These are phyloP conservation scores for Amphipoea lucens DNA, from an alignment of 2,888 invertebrate genomes.

Conservation along the genomic window DNA sequence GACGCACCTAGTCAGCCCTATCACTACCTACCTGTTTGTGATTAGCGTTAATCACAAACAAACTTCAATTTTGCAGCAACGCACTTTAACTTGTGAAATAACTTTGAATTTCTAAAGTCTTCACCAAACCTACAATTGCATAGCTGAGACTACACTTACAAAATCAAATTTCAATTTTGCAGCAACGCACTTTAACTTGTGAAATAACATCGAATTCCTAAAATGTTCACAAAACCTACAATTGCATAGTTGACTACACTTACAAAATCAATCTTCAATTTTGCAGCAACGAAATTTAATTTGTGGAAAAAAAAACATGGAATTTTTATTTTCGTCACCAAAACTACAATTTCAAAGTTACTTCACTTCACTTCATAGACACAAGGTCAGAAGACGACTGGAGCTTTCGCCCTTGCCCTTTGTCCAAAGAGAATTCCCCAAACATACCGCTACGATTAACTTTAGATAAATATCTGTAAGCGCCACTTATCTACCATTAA, in stretches of 20 bases:
- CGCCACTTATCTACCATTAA: constrained; percentile 33
- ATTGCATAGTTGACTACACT: too few relatives aligned
- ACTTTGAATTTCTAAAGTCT: too few relatives aligned
- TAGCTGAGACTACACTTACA: too few relatives aligned
- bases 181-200: too few relatives aligned
- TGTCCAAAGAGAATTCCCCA: constrained; percentile 66
- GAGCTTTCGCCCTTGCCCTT: constrained; percentile 70
- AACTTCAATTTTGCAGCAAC: background rate
- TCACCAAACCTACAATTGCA: too few relatives aligned
- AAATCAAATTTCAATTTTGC: background rate
- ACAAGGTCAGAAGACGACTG: constrained; percentile 15
- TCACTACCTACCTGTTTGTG: background rate
- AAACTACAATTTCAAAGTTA: constrained; percentile 8
- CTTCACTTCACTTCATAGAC: constrained; percentile 6
- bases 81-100: too few relatives aligned
- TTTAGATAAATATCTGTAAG: constrained; percentile 62
- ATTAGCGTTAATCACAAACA: background rate
- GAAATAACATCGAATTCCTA: too few relatives aligned
- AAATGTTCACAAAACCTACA: too few relatives aligned
- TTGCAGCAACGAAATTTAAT: background rate
- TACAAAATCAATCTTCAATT: background rate
- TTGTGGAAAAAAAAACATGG: background rate
- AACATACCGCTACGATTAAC: constrained; percentile 71
- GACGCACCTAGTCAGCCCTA: background rate
- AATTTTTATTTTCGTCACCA: background rate